A percentile compares a stretch with the other conserved stretches of the same genome.
These are phyloP conservation scores for Lophochroa leadbeateri DNA, from an alignment of 2,113 vertebrate species.

Conservation along the genomic window DNA sequence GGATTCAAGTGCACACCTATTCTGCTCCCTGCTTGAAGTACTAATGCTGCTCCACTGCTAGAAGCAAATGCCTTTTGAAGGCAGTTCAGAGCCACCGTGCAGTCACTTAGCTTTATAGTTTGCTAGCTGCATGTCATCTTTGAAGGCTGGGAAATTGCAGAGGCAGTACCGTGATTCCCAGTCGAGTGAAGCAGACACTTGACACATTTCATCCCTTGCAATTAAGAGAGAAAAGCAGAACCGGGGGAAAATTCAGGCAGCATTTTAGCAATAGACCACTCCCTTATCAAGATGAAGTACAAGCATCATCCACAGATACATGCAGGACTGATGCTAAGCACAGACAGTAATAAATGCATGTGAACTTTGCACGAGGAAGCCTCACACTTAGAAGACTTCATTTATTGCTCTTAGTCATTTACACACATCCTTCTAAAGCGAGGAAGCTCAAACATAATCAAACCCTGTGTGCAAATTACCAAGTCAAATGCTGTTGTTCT, in stretches of 20 bases:
- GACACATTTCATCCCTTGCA: constrained; percentile 57
- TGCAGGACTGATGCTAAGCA: background rate
- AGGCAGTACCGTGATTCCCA: constrained; percentile 56
- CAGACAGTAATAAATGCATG: background rate
- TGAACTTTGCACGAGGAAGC: constrained; percentile 34
- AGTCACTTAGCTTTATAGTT: constrained; percentile 53
- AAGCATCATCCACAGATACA: background rate
- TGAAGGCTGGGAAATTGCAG: constrained; percentile 65
- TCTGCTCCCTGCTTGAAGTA: constrained; percentile 25
- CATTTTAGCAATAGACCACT: constrained; percentile 43
- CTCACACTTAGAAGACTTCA: background rate
- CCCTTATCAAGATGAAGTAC: background rate
- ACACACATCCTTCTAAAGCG: background rate
- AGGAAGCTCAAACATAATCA: constrained; percentile 44
- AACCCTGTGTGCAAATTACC: constrained; percentile 48
- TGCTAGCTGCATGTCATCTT: constrained; percentile 59
- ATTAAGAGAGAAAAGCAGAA: constrained; percentile 59
- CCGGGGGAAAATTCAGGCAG: background rate
- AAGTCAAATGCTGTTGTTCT: constrained; percentile 14
- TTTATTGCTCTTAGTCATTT: constrained; percentile 53
- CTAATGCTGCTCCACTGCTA: background rate
- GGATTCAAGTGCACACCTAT: background rate
- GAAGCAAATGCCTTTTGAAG: constrained; percentile 58
- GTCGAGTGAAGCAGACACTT: constrained; percentile 50
- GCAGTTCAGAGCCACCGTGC: constrained; percentile 51